These are phyloP conservation scores for Carassius carassius DNA, from an alignment of 2,113 vertebrate genomes.

Conservation along the genomic window DNA sequence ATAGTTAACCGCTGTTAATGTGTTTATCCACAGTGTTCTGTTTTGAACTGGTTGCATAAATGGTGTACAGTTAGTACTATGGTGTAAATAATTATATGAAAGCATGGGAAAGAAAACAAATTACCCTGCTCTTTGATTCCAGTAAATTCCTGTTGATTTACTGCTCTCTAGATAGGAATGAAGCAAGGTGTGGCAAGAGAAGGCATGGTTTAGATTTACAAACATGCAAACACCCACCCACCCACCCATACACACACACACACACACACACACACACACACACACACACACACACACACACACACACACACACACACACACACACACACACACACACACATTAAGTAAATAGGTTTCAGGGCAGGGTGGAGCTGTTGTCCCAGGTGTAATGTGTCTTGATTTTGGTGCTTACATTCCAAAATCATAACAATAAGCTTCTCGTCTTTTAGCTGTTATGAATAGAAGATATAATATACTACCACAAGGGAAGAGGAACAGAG, in stretches of 20 bases:
- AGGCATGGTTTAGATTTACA: slow-evolving; percentile 31
- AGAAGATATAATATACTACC: slow-evolving; percentile 25
- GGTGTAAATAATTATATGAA: neutral
- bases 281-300: no score
- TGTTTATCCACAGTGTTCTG: neutral
- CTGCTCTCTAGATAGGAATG: slow-evolving; percentile 29
- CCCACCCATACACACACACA: neutral
- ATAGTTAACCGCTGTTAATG: neutral
- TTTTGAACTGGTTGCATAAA: slow-evolving; percentile 3
- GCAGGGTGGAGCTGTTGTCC: slow-evolving; percentile 29
- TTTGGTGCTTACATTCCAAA: slow-evolving; percentile 5
- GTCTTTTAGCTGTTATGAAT: slow-evolving; percentile 7
- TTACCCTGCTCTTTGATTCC: neutral
- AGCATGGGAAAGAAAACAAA: slow-evolving; percentile 37
- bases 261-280: neutral
- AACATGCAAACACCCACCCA: neutral
- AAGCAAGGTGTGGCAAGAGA: slow-evolving; percentile 17
- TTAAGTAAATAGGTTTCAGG: slow-evolving; percentile 43
- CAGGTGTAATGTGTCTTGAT: slow-evolving; percentile 31
- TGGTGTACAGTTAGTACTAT: neutral
- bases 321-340: neutral
- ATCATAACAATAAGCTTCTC: slow-evolving; percentile 18
- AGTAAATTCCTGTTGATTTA: slow-evolving; percentile 26
- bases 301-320: neutral
- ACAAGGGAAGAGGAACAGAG: slow-evolving; percentile 1